Evolutionary conservation across 1,140 invertebrate genomes (phyloP).

Genomic region (Drosophila sulfurigaster): DNA sequence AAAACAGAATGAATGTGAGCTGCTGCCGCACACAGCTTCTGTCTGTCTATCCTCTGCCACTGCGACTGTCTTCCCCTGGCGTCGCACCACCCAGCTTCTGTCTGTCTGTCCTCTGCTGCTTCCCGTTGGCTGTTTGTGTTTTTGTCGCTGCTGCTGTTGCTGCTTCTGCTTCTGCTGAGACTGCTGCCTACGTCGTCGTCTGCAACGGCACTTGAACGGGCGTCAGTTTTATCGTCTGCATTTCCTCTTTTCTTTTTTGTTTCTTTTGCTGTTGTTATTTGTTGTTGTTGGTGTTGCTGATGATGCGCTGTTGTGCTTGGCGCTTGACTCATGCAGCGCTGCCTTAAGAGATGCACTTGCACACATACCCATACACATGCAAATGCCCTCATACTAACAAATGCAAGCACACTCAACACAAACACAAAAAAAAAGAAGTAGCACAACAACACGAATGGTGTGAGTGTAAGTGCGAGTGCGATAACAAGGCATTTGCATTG

Average conservation of each 20-base stretch:
- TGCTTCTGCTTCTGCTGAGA: background rate
- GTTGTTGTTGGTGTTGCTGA: constrained; percentile 24
- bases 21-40: constrained; percentile 13
- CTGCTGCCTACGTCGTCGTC: constrained; percentile 34
- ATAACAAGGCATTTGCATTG: constrained; percentile 45
- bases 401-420: constrained; percentile 32
- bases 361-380: background rate
- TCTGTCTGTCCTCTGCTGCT: constrained; percentile 5
- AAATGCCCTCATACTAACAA: constrained; percentile 5
- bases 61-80: background rate
- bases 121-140: constrained; percentile 20
- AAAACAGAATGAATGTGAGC: constrained; percentile 22
- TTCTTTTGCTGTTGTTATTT: constrained; percentile 24
- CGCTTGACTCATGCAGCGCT: constrained; percentile 79
- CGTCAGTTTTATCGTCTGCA: constrained; percentile 57
- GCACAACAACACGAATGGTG: background rate
- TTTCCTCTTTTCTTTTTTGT: constrained; percentile 49
- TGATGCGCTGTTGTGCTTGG: constrained; percentile 49
- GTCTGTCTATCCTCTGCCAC: constrained; percentile 1
- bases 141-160: background rate
- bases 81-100: constrained; percentile 1
- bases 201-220: constrained; percentile 54
- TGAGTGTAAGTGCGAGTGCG: background rate
- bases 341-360: constrained; percentile 57
- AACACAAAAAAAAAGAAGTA: constrained; percentile 3